Evolutionary conservation across 2,113 vertebrate genomes (phyloP).

Genomic region (Amphiprion ocellaris): DNA sequence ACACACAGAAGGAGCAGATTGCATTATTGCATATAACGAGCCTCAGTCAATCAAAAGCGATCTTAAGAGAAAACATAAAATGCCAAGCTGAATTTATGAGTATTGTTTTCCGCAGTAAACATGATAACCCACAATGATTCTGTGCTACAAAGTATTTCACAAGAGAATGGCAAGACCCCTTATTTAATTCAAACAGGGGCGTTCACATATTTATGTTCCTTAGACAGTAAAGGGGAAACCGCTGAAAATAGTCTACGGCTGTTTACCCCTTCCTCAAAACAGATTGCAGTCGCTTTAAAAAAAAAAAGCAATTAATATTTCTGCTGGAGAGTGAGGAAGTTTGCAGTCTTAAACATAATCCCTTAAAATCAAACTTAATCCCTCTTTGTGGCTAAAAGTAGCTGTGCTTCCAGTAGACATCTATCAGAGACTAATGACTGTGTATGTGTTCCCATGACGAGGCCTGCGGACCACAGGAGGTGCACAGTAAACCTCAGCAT

Average conservation of each 20-base stretch:
- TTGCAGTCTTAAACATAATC: conserved; percentile 56
- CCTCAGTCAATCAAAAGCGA: background rate
- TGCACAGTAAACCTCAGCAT: conserved; percentile 52
- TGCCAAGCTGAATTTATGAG: background rate
- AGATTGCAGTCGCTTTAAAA: conserved; percentile 30
- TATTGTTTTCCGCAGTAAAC: conserved; percentile 9
- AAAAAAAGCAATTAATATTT: conserved; percentile 47
- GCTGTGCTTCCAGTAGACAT: conserved; percentile 41
- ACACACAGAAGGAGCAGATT: conserved; percentile 11
- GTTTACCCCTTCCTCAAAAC: conserved; percentile 39
- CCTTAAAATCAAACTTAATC: conserved; percentile 50
- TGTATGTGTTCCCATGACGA: conserved; percentile 47
- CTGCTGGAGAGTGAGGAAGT: conserved; percentile 44
- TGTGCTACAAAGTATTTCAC: conserved; percentile 55
- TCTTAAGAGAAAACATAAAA: background rate
- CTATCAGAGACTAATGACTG: conserved; percentile 60
- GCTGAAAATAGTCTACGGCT: conserved; percentile 46
- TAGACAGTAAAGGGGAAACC: conserved; percentile 31
- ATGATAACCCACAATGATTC: background rate
- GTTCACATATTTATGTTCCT: conserved; percentile 33
- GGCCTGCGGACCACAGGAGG: conserved; percentile 47
- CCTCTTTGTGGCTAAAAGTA: conserved; percentile 43
- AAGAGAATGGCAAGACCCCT: conserved; percentile 62
- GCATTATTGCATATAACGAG: background rate
- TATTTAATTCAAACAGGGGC: conserved; percentile 17